Evolutionary conservation across 2,113 vertebrate species (phyloP).

Genomic region (Hydrochoerus hydrochaeris): DNA sequence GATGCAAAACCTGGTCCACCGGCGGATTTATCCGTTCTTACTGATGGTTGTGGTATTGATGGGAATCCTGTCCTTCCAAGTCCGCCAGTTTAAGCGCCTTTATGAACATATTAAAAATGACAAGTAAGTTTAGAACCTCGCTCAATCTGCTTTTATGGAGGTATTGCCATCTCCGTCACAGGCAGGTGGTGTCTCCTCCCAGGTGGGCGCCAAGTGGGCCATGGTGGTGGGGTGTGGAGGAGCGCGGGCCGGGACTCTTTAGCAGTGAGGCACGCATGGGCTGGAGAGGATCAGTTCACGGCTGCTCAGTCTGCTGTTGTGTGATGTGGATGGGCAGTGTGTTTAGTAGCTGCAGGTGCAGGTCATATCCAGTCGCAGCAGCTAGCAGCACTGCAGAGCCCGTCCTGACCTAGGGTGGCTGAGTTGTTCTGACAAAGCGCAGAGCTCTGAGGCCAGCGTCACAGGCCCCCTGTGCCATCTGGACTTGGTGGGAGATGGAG

Average conservation of each 20-base stretch:
- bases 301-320: not conserved
- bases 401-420: not conserved
- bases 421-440: not conserved
- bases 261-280: not conserved
- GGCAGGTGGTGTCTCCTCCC: not conserved
- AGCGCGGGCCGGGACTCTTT: not conserved
- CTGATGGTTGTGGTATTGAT: constrained; percentile 98
- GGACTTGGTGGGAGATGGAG: not conserved
- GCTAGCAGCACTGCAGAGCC: not conserved
- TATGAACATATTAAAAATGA: constrained; percentile 99
- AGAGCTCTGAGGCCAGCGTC: not conserved
- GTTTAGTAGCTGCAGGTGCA: not conserved
- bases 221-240: not conserved
- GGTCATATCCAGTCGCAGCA: not conserved
- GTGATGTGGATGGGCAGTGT: not conserved
- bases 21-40: constrained; percentile 98
- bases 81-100: constrained; percentile 99
- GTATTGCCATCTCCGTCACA: not conserved
- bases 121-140: constrained; percentile 89
- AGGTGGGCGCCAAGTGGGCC: not conserved
- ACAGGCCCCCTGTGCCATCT: not conserved
- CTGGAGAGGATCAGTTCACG: not conserved
- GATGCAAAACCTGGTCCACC: constrained; percentile 98
- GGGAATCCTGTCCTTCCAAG: constrained; percentile 98
- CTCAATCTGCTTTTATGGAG: not conserved